Conservation (phyloP, 2,113 vertebrate genomes). For the Gambusia affinis region DNA sequence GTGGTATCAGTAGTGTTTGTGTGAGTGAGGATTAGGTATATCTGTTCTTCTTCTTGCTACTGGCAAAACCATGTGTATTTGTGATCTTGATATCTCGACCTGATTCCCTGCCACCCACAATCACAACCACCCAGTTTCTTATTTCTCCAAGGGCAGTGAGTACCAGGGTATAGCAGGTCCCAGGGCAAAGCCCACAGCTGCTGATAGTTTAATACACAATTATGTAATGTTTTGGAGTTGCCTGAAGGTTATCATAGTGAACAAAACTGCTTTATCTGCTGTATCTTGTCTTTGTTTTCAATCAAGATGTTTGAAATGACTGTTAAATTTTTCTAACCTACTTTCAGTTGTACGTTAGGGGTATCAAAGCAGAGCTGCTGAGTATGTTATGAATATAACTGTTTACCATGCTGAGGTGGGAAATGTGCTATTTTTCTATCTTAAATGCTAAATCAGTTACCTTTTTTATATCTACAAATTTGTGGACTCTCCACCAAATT, state of each 20-base stretch:
- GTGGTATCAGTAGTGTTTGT: slow-evolving; percentile 52
- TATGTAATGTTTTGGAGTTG: slow-evolving; percentile 9
- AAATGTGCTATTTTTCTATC: not conserved
- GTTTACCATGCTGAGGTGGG: not conserved
- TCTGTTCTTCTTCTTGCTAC: slow-evolving; percentile 39
- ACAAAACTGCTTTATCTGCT: slow-evolving; percentile 15
- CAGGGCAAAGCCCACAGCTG: slow-evolving; percentile 5
- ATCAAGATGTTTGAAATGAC: slow-evolving; percentile 20
- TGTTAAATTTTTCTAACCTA: slow-evolving; percentile 48
- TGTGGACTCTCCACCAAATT: not conserved
- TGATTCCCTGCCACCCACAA: slow-evolving; percentile 43
- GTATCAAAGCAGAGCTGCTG: slow-evolving; percentile 2
- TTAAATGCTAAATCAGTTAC: not conserved
- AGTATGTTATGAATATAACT: not conserved
- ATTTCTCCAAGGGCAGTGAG: slow-evolving; percentile 22
- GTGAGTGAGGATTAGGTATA: slow-evolving; percentile 54
- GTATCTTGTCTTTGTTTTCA: slow-evolving; percentile 26
- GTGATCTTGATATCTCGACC: slow-evolving; percentile 47
- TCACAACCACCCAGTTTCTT: slow-evolving; percentile 18
- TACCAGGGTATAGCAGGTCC: slow-evolving; percentile 30
- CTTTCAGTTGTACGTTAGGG: slow-evolving; percentile 20
- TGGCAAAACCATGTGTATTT: slow-evolving; percentile 36
- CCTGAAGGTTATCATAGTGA: slow-evolving; percentile 12
- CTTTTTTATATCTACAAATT: not conserved
- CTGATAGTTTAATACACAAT: not conserved